phyloP scores from a whole-genome alignment of 2,888 invertebrate species.

The Thymelicus lineola region DNA sequence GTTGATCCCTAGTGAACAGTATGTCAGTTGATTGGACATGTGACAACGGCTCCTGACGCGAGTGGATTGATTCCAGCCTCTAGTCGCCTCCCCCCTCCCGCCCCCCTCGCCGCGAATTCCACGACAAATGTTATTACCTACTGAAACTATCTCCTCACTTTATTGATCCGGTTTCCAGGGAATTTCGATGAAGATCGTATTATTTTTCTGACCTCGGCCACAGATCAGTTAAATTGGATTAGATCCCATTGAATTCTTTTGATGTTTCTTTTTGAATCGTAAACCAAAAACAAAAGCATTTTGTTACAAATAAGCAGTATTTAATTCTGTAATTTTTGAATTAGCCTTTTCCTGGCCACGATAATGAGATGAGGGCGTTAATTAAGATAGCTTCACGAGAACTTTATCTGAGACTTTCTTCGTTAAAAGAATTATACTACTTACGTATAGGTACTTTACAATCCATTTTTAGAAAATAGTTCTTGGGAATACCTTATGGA shows the following conservation, averaged over 20 bases:
- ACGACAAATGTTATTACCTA: constrained; percentile 72
- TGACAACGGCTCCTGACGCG: constrained; percentile 71
- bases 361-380: no score
- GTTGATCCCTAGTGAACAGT: constrained; percentile 75
- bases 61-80: constrained; percentile 78
- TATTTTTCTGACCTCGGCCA: constrained; percentile 24
- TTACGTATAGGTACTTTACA: no score
- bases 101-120: constrained; percentile 54
- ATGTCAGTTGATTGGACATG: constrained; percentile 79
- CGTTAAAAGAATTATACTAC: no score
- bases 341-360: no score
- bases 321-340: no score
- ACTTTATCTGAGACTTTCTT: no score
- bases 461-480: no score
- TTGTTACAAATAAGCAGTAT: no score
- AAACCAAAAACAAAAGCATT: no score
- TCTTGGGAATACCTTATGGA: no score
- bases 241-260: constrained; percentile 8
- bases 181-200: constrained; percentile 50
- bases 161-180: constrained; percentile 65
- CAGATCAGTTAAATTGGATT: constrained; percentile 41
- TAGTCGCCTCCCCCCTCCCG: constrained; percentile 40
- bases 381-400: no score
- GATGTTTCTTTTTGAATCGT: not conserved
- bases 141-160: constrained; percentile 67